Conservation (phyloP, 2,888 invertebrate species). For the Drosophila prolongata region DNA sequence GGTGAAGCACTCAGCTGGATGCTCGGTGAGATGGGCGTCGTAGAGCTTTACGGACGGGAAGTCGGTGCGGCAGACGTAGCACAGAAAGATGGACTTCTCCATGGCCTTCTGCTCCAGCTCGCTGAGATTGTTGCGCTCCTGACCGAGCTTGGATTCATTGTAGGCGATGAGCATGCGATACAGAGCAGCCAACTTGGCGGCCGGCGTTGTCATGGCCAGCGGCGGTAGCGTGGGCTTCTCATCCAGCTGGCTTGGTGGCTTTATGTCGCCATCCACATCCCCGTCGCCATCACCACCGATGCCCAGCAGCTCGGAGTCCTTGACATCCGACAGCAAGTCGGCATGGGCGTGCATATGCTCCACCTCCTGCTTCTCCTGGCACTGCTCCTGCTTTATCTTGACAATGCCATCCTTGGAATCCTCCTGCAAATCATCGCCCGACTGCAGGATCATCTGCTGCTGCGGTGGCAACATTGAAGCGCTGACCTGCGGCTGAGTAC, state of each 20-base stretch:
- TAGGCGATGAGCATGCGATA: slow-evolving; percentile 84
- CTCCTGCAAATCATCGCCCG: slow-evolving; percentile 53
- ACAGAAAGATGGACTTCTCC: slow-evolving; percentile 84
- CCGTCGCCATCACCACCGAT: slow-evolving; percentile 52
- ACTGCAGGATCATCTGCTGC: slow-evolving; percentile 32
- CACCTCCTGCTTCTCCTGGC: slow-evolving; percentile 60
- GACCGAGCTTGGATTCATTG: slow-evolving; percentile 82
- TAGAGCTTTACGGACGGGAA: slow-evolving; percentile 89
- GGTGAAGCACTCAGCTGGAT: slow-evolving; percentile 92
- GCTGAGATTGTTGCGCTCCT: slow-evolving; percentile 78
- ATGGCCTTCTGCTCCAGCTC: slow-evolving; percentile 82
- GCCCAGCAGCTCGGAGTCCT: slow-evolving; percentile 60
- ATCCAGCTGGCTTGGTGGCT: slow-evolving; percentile 63
- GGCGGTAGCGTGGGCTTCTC: slow-evolving; percentile 62
- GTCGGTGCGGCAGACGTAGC: slow-evolving; percentile 88
- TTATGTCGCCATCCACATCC: slow-evolving; percentile 50
- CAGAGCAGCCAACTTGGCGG: slow-evolving; percentile 81
- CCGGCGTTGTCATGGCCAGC: slow-evolving; percentile 72
- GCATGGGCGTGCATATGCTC: slow-evolving; percentile 25
- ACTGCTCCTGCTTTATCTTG: slow-evolving; percentile 81
- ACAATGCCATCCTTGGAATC: slow-evolving; percentile 82
- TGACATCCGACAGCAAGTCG: slow-evolving; percentile 69
- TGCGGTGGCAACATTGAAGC: slow-evolving; percentile 39
- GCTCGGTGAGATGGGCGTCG: slow-evolving; percentile 90
- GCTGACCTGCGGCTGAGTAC: slow-evolving; percentile 62